These are phyloP conservation scores for Sander vitreus DNA, from an alignment of 2,113 vertebrate species.

Conservation along the genomic window DNA sequence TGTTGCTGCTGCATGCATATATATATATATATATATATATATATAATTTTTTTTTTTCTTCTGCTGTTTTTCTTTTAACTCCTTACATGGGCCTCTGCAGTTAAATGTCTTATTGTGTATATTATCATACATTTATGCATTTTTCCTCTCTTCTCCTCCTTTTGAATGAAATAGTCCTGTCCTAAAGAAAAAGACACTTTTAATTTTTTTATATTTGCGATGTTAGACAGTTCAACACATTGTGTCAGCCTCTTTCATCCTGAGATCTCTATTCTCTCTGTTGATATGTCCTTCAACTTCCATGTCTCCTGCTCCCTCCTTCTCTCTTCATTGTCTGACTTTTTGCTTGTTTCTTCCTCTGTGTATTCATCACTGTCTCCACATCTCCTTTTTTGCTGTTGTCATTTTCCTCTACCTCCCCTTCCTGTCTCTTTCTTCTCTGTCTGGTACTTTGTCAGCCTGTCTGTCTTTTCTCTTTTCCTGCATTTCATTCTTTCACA, in stretches of 20 bases:
- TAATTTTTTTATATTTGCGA: background rate
- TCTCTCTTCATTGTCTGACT: constrained; percentile 8
- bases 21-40: no score
- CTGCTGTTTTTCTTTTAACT: background rate
- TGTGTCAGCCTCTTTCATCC: constrained; percentile 35
- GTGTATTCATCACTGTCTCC: background rate
- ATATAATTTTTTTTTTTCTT: no score
- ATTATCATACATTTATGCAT: background rate
- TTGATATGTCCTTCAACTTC: constrained; percentile 30
- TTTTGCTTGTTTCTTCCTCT: constrained; percentile 15
- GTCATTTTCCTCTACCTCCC: background rate
- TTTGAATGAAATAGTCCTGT: background rate
- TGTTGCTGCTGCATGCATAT: background rate
- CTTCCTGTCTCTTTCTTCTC: background rate
- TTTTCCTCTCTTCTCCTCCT: background rate
- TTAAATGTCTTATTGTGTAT: background rate
- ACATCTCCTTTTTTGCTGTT: background rate
- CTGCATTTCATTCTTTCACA: constrained; percentile 2
- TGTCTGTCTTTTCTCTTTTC: background rate
- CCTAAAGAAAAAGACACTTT: background rate
- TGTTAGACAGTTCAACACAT: constrained; percentile 25
- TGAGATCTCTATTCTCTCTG: background rate
- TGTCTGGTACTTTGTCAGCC: constrained; percentile 23
- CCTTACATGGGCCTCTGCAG: background rate
- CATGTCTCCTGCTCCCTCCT: background rate